Conservation (phyloP, 1,140 invertebrate species). For the Zelostemma sp. region DNA sequence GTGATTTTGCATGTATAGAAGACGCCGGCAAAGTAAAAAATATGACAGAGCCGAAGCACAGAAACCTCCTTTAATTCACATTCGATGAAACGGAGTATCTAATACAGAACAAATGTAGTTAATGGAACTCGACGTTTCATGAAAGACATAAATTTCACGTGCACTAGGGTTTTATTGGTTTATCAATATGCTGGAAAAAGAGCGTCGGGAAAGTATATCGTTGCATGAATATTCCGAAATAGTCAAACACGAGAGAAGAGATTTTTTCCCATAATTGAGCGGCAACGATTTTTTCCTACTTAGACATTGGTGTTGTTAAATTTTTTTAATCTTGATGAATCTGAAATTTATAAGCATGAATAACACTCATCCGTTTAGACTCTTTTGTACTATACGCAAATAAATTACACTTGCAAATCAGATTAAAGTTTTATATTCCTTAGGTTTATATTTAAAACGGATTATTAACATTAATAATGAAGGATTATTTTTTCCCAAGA, state of each 20-base stretch:
- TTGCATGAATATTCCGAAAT: too few species aligned
- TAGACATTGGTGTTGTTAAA: not conserved
- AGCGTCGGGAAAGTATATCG: too few species aligned
- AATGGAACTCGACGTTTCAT: slow-evolving; percentile 40
- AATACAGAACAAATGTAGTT: slow-evolving; percentile 64
- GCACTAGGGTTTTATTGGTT: not conserved
- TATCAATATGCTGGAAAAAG: not conserved
- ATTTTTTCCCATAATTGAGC: too few species aligned
- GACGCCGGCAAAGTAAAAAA: slow-evolving; percentile 40
- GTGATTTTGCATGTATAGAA: slow-evolving; percentile 46
- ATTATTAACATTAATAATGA: slow-evolving; percentile 1
- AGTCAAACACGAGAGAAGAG: too few species aligned
- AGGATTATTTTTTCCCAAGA: not conserved
- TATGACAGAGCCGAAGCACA: slow-evolving; percentile 27
- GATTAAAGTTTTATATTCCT: not conserved
- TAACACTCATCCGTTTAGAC: not conserved
- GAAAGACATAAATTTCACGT: too few species aligned
- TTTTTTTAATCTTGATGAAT: not conserved
- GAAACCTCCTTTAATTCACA: slow-evolving; percentile 55
- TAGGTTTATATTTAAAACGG: not conserved
- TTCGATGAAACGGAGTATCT: slow-evolving; percentile 69
- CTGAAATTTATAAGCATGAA: not conserved
- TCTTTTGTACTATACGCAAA: not conserved
- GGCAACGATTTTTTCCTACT: not conserved
- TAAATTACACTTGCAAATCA: slow-evolving; percentile 1